Conservation (phyloP, 2,888 invertebrate genomes). For the Hylaea fasciaria region DNA sequence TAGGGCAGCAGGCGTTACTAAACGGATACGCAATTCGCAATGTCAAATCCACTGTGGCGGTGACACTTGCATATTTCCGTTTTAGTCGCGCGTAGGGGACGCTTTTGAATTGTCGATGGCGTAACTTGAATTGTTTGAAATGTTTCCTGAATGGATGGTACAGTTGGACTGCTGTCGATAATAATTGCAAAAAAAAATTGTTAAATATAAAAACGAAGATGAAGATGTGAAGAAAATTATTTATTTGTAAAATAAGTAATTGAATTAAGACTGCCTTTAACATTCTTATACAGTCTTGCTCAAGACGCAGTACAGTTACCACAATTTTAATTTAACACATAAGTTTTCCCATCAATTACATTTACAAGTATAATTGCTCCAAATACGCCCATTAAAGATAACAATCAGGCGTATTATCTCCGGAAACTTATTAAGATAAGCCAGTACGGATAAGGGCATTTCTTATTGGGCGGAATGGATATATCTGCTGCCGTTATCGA, state of each 20-base stretch:
- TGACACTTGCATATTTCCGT: conserved; percentile 77
- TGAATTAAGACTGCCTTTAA: too few relatives aligned
- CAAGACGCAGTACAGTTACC: not conserved
- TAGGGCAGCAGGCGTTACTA: conserved; percentile 60
- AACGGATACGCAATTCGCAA: conserved; percentile 62
- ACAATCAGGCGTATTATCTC: conserved; percentile 64
- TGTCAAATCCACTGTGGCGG: conserved; percentile 60
- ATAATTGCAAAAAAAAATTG: too few relatives aligned
- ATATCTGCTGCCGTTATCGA: conserved; percentile 72
- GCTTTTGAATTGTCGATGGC: conserved; percentile 29
- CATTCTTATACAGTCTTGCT: too few relatives aligned
- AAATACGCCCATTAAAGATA: conserved; percentile 41
- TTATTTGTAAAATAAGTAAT: too few relatives aligned
- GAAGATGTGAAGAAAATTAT: too few relatives aligned
- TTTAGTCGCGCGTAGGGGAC: conserved; percentile 68
- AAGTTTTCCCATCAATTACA: conserved; percentile 28
- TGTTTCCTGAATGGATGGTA: not conserved
- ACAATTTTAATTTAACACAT: not conserved
- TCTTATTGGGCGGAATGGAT: conserved; percentile 55
- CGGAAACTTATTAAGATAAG: conserved; percentile 82
- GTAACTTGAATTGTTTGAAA: not conserved
- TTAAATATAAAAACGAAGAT: too few relatives aligned
- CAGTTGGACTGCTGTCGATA: not conserved
- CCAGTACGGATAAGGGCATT: conserved; percentile 64
- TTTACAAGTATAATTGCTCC: conserved; percentile 41